phyloP scores from a whole-genome alignment of 2,888 invertebrate species.

The Xiphydria camelus region DNA sequence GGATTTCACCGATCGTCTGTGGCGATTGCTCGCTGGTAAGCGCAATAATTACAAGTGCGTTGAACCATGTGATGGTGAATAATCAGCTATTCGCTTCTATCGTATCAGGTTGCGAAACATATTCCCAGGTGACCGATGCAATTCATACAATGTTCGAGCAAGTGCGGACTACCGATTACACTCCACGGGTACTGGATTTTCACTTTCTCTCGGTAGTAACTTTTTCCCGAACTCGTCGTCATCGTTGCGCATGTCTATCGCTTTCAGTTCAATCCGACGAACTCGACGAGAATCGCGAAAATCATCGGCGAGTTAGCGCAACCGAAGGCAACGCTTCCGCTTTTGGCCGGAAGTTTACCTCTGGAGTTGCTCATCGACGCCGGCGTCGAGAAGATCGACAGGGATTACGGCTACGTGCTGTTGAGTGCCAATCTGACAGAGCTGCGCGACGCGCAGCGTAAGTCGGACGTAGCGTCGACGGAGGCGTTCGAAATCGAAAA shows the following conservation, averaged over 20 bases:
- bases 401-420: conserved; percentile 43
- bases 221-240: too few species aligned
- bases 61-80: background rate
- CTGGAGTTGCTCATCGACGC: conserved; percentile 45
- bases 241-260: background rate
- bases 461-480: conserved; percentile 25
- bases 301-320: conserved; percentile 23
- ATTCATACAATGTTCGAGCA: conserved; percentile 32
- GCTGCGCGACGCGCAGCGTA: conserved; percentile 29
- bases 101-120: conserved; percentile 23
- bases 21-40: conserved; percentile 29
- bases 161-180: conserved; percentile 24
- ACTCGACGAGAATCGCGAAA: conserved; percentile 36
- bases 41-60: background rate
- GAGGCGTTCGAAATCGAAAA: conserved; percentile 31
- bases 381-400: conserved; percentile 44
- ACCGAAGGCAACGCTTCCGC: conserved; percentile 25
- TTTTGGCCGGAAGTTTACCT: conserved; percentile 37
- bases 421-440: conserved; percentile 33
- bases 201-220: too few species aligned
- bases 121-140: conserved; percentile 32
- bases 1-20: conserved; percentile 42
- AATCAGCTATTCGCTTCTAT: conserved; percentile 6
- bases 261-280: conserved; percentile 26
- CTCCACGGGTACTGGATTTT: conserved; percentile 33